Percentiles rank a stretch among this genome's conserved stretches.
These are phyloP conservation scores for Poecilobothrus nobilitatus DNA, from an alignment of 2,888 invertebrate species.

Conservation along the genomic window DNA sequence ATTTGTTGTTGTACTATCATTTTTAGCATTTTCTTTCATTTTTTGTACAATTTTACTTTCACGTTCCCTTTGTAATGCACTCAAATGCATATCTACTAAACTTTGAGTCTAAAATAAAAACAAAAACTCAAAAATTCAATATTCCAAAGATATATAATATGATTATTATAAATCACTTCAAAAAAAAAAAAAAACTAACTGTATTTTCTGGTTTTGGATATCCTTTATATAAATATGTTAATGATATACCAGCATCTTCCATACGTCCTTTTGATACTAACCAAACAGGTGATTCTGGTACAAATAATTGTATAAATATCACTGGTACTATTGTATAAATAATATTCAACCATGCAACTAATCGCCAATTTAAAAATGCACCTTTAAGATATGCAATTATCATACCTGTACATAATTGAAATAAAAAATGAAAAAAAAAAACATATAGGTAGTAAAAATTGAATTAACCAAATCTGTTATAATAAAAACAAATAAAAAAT, in stretches of 20 bases:
- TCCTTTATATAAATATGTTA: constrained; percentile 46
- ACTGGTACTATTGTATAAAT: constrained; percentile 48
- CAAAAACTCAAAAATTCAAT: neutral
- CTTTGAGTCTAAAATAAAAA: constrained; percentile 33
- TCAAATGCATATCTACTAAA: constrained; percentile 47
- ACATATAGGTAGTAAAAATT: neutral
- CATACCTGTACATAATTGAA: constrained; percentile 44
- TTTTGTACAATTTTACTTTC: constrained; percentile 44
- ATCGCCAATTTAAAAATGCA: constrained; percentile 48
- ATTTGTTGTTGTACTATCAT: constrained; percentile 15
- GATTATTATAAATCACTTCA: neutral
- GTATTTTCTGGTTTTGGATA: constrained; percentile 44
- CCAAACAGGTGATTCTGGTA: constrained; percentile 55
- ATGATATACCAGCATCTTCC: constrained; percentile 48
- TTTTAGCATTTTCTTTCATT: constrained; percentile 23
- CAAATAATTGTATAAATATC: constrained; percentile 44
- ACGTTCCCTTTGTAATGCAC: constrained; percentile 48
- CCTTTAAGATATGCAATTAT: constrained; percentile 50
- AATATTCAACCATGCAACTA: constrained; percentile 50
- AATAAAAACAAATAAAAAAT: constrained; percentile 18
- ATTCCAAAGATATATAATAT: neutral
- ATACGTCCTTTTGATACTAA: constrained; percentile 48
- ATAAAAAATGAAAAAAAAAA: constrained; percentile 15
- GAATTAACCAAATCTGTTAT: constrained; percentile 9
- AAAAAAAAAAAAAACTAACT: constrained; percentile 27